Evolutionary conservation across 2,797 vertebrate species (phyloP), one percentile per base, ranked within the genome.

Genomic region (Anas flavirostris): DNA sequence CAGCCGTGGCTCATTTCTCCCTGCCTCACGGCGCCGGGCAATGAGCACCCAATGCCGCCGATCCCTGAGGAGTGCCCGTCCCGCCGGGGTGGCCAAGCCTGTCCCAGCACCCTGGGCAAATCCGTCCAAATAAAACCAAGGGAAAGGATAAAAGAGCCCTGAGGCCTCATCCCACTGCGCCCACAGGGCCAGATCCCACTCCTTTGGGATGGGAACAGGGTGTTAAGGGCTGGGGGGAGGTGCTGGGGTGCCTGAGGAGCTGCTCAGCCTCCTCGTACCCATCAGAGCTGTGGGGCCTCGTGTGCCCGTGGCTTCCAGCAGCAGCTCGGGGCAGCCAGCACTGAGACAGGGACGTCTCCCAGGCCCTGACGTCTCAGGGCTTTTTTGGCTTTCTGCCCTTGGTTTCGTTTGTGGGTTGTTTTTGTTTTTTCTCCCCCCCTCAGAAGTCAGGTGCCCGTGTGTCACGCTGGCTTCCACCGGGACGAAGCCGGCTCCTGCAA

Each of bases 241-340:
- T 58, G 19, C 52, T 82, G 52, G 43, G 15, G 19, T 64, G 50
- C 79, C 0, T 0, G 11, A 67, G 22, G 29, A 82, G 43, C n/a
- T 79, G 31, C 55, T 91, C 0, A 2, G 12, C 39, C 35, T 66
- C 19, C 23, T 28, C 7, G 0, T 23, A 41, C 8, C 8, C 16
- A 17, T 25, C 58, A 44, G 43, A 73, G 70, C 58, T 4, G 0
- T 8, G 66, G 33, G 25, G 41, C 80, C 75, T 78, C 62, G 26
- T 0, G 0, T 55, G 53, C 4, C 0, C 0, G 19, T 12, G 31
- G 52, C 60, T 78, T 29, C 69, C 74, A 37, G 26, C 2, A 25
- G 43, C 0, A 0, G 56, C 41, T 78, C 1, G 0, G 29, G 0
- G 29, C 66, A 93, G 25, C 33, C 84, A 64, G 80, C 53, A 16